A percentile compares a stretch with the other conserved stretches of the same genome.
phyloP scores from a whole-genome alignment of 2,113 vertebrate genomes.

The Acinonyx jubatus region DNA sequence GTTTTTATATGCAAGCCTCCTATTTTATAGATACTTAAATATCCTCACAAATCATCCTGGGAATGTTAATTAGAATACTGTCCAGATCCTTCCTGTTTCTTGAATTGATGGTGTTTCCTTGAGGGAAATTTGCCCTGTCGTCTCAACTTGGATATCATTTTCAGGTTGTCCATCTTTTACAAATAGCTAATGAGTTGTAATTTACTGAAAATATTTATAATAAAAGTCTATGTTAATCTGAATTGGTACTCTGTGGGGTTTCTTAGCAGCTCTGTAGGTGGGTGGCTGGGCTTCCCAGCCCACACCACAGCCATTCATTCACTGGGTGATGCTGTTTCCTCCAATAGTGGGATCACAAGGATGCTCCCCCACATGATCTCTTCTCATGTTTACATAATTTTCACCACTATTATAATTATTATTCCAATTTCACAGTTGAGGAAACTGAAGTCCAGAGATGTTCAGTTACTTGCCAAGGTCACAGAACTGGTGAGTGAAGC shows the following conservation, averaged over 20 bases:
- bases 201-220: not conserved
- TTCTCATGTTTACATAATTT: not conserved
- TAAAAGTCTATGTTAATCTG: not conserved
- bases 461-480: not conserved
- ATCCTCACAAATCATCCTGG: conserved; percentile 3
- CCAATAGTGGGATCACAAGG: not conserved
- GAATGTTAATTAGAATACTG: not conserved
- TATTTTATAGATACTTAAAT: not conserved
- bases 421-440: conserved; percentile 5
- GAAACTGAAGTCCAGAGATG: not conserved
- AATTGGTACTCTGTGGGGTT: not conserved
- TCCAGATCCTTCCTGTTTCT: not conserved
- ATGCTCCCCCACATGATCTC: not conserved
- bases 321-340: not conserved
- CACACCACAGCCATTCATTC: not conserved
- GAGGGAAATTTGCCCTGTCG: not conserved
- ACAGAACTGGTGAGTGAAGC: not conserved
- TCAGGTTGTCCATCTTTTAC: not conserved
- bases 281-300: not conserved
- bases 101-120: not conserved
- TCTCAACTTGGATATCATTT: not conserved
- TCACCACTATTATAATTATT: not conserved
- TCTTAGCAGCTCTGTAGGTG: not conserved
- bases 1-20: not conserved
- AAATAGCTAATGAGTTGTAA: not conserved